Base-by-base conservation (phyloP, 2,797 vertebrate species). In the Ctenopoma kingsleyae region DNA sequence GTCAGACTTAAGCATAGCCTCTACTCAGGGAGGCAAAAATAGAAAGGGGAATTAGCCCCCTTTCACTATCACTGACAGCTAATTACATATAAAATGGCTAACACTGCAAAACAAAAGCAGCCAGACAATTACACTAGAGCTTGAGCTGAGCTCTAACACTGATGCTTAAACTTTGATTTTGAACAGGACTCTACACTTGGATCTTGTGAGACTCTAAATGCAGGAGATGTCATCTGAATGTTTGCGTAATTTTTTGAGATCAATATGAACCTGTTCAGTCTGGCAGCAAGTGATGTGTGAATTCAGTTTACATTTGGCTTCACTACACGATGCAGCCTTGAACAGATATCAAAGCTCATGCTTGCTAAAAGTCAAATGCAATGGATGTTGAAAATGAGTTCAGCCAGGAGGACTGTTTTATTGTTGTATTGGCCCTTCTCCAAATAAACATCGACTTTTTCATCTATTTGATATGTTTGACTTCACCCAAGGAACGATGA, bases 21-120 rank as follows among this genome's bases (percentile, higher is more conserved):
- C 72, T 83, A 80, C 78, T 88, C 77, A 81, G 74, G 81, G 75
- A 84, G 74, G 80, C 66, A 81, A 87, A 88, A 89, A 88, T 82
- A 89, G 88, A 89, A 80, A 59, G 78, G 30, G 76, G 87, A 92
- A 91, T 92, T 91, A 92, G 81, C 73, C 69, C 66, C 87, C 74
- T 91, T 86, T 88, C 87, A 88, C 78, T 73, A 75, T 77, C 80
- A 84, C 81, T 90, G 92, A 94, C 91, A 92, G 90, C 89, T 92
- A 93, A 94, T 94, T 94, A 94, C 80, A 85, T 84, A 76, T 88
- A 89, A 89, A 92, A 92, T 81, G 86, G 73, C 85, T 70, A 90
- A 86, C 86, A 49, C 71, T 10, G 60, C 85, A 86, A 91, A 92
- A 93, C 83, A 91, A 90, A 89, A 83, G 82, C 81, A 75, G 76